Conservation (phyloP, 2,113 vertebrate genomes). For the Epinephelus lanceolatus region DNA sequence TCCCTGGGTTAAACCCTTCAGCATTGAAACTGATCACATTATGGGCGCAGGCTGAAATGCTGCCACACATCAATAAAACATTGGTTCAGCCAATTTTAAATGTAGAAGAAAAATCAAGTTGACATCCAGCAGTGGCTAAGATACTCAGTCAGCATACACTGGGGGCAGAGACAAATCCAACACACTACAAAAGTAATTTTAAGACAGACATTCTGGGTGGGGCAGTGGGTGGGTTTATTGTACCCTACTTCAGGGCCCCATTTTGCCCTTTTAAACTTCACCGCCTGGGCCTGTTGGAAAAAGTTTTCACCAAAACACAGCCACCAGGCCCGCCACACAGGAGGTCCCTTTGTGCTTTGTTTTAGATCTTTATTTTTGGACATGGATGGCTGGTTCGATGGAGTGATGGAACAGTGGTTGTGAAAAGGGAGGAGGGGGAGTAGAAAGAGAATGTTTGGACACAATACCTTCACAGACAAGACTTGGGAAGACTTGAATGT, state of each 20-base stretch:
- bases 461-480: slow-evolving; percentile 28
- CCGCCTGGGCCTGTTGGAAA: slow-evolving; percentile 8
- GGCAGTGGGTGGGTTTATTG: slow-evolving; percentile 40
- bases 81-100: slow-evolving; percentile 12
- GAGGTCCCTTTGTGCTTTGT: slow-evolving; percentile 67
- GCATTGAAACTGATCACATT: slow-evolving; percentile 29
- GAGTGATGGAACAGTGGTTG: slow-evolving; percentile 30
- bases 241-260: slow-evolving; percentile 36
- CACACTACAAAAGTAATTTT: background rate
- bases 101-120: slow-evolving; percentile 1
- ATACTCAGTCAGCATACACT: background rate
- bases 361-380: slow-evolving; percentile 65
- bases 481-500: background rate
- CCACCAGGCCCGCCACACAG: slow-evolving; percentile 50
- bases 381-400: slow-evolving; percentile 36
- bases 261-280: slow-evolving; percentile 52
- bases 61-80: slow-evolving; percentile 26
- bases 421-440: slow-evolving; percentile 12
- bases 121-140: background rate
- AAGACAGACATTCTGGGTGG: background rate
- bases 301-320: slow-evolving; percentile 34
- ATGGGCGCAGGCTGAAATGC: background rate
- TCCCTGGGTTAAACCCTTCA: slow-evolving; percentile 16
- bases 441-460: slow-evolving; percentile 11
- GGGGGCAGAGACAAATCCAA: background rate